Evolutionary conservation across 2,888 invertebrate genomes (phyloP).

Genomic region (Rhogogaster chlorosoma): DNA sequence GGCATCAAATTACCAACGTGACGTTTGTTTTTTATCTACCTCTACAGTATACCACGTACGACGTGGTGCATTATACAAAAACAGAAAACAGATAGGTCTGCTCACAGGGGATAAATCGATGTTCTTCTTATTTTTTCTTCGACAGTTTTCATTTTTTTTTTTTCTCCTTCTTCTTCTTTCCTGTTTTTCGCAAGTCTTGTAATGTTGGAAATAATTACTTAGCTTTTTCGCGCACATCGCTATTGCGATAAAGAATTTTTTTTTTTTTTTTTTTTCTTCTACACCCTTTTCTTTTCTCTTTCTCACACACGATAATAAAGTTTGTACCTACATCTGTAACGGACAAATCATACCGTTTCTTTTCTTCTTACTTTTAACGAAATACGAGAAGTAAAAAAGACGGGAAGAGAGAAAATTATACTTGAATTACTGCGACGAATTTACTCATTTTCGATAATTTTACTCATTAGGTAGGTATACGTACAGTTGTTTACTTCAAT

Average conservation of each 20-base stretch:
- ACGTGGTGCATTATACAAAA: no score
- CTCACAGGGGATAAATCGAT: no score
- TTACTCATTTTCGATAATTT: neutral
- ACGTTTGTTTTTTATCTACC: neutral
- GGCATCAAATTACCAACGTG: neutral
- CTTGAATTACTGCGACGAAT: neutral
- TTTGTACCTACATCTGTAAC: neutral
- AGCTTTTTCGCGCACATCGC: neutral
- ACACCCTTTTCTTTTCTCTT: neutral
- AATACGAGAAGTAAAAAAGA: neutral
- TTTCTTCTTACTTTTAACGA: neutral
- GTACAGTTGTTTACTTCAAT: neutral
- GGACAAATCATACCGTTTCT: neutral
- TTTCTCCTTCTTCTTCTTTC: no score
- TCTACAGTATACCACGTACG: neutral
- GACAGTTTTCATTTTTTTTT: no score
- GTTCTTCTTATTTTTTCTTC: neutral
- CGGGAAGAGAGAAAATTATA: neutral
- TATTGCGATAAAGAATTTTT: neutral
- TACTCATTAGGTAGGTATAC: neutral
- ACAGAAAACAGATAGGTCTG: no score
- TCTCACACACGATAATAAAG: neutral
- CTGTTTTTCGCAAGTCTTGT: neutral
- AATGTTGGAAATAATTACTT: neutral
- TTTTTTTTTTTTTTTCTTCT: neutral